A percentile compares a stretch with the other conserved stretches of the same genome.
Conservation (phyloP, 35 echinoderm and acorn worm species). For the Apostichopus californicus region DNA sequence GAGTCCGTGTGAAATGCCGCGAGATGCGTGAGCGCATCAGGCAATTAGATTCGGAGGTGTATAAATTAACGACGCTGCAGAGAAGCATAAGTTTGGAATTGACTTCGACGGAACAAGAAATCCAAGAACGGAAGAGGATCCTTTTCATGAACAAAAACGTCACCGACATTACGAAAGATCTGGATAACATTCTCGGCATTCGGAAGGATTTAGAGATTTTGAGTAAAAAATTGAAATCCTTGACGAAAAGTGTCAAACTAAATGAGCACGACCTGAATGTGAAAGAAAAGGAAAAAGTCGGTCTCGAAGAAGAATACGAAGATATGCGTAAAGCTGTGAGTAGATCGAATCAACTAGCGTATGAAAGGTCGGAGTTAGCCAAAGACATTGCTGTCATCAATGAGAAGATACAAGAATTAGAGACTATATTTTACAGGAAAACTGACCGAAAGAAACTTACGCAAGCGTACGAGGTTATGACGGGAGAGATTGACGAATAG, state of each 20-base stretch:
- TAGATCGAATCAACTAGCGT: slow-evolving; percentile 86
- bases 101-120: slow-evolving; percentile 71
- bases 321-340: slow-evolving; percentile 71
- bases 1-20: slow-evolving; percentile 79
- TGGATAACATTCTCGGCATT: slow-evolving; percentile 78
- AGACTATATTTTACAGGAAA: slow-evolving; percentile 86
- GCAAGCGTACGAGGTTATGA: slow-evolving; percentile 67
- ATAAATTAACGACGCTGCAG: slow-evolving; percentile 58
- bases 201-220: slow-evolving; percentile 90
- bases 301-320: slow-evolving; percentile 70
- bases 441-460: slow-evolving; percentile 86
- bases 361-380: slow-evolving; percentile 79
- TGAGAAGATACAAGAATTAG: slow-evolving; percentile 91
- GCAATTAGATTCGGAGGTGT: slow-evolving; percentile 75
- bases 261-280: slow-evolving; percentile 73
- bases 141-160: slow-evolving; percentile 79
- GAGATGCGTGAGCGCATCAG: slow-evolving; percentile 83
- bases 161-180: slow-evolving; percentile 69
- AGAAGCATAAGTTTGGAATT: slow-evolving; percentile 68
- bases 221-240: slow-evolving; percentile 76
- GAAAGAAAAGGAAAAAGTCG: slow-evolving; percentile 70
- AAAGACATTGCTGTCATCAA: slow-evolving; percentile 91
- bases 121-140: slow-evolving; percentile 77
- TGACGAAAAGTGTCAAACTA: slow-evolving; percentile 80
- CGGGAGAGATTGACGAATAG: neutral